Evolutionary conservation across 2,888 invertebrate species (phyloP), one percentile per base, ranked within the genome.

Genomic region (Dinocampus coccinellae): DNA sequence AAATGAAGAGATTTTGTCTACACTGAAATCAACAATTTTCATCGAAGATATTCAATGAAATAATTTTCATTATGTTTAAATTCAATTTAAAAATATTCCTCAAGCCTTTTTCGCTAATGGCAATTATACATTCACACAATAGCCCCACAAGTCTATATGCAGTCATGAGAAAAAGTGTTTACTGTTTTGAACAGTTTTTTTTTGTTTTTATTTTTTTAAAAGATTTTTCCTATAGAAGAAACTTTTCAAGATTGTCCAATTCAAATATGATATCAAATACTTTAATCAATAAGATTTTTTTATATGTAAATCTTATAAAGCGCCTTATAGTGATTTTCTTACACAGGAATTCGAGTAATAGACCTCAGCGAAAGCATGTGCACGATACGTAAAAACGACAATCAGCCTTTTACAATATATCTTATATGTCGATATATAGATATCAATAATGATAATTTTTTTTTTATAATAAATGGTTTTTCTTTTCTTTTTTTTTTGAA

Each of bases 341-440:
- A 62, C 62, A 67, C 58, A 13, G 57, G 68, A 70, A 52, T 69
- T 72, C 73, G 58, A 64, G 73, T 71, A 73, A 63, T 64, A 73
- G 73, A 77, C 63, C 60, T 73, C 63, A 72, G 72, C 69, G 68
- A 39, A 73, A 69, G 68, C 70, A 29, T 60, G 63, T 70, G 70
- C 73, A 62, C 33, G 71, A 75, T 72, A 70, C 71, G 65, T 75
- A 58, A 77, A 73, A 77, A 73, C 75, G 72, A 72, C 74, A 75
- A 77, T 78, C 80, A 79, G 78, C 79, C 79, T 80, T 80, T 72
- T n/a, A n/a, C 75, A 77, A 75, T 69, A n/a, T 65, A 65, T 75
- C 63, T 75, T 75, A 75, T 72, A 73, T 70, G 73, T 75, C 73
- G 70, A 65, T 73, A 70, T 62, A 66, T 68, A 24, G 7, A 62